Percentiles rank a stretch among this genome's conserved stretches.
Evolutionary conservation across 2,888 invertebrate genomes (phyloP).

Genomic region (Dynastes grantii): DNA sequence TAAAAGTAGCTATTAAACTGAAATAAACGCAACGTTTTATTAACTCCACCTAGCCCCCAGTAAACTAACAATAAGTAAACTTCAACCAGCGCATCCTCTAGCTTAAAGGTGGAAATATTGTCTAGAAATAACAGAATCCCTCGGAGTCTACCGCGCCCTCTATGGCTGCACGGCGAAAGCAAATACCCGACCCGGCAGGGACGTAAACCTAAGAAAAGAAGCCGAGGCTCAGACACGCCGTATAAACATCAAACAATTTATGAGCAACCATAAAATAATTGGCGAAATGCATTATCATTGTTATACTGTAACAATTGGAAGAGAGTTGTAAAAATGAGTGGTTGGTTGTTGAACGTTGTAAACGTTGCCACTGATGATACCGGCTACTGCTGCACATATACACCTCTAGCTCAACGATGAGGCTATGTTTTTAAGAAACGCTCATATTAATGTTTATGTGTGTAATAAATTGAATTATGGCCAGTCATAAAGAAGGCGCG

Average conservation of each 20-base stretch:
- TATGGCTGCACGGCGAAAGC: slow-evolving; percentile 13
- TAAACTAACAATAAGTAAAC: slow-evolving; percentile 11
- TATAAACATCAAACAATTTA: slow-evolving; percentile 39
- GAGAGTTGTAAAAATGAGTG: slow-evolving; percentile 45
- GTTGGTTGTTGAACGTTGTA: slow-evolving; percentile 41
- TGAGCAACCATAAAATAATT: slow-evolving; percentile 51
- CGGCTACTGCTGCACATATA: slow-evolving; percentile 15
- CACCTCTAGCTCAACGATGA: slow-evolving; percentile 22
- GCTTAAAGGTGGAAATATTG: too few relatives aligned
- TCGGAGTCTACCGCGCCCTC: slow-evolving; percentile 13
- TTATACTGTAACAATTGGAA: slow-evolving; percentile 47
- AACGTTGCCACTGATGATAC: slow-evolving; percentile 38
- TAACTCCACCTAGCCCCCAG: slow-evolving; percentile 30
- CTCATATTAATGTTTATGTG: slow-evolving; percentile 52
- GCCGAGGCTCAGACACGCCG: neutral
- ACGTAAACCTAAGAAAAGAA: slow-evolving; percentile 22
- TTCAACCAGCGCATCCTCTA: neutral
- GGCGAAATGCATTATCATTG: slow-evolving; percentile 52
- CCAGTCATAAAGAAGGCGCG: slow-evolving; percentile 50
- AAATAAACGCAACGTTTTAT: slow-evolving; percentile 26
- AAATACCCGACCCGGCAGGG: neutral
- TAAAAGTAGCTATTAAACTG: slow-evolving; percentile 2
- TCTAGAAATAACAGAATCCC: neutral
- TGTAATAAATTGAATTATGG: slow-evolving; percentile 52
- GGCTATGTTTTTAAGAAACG: slow-evolving; percentile 48